A percentile compares a stretch with the other conserved stretches of the same genome.
Conservation (phyloP, 2,888 invertebrate genomes). For the Ophion ventricosus region DNA sequence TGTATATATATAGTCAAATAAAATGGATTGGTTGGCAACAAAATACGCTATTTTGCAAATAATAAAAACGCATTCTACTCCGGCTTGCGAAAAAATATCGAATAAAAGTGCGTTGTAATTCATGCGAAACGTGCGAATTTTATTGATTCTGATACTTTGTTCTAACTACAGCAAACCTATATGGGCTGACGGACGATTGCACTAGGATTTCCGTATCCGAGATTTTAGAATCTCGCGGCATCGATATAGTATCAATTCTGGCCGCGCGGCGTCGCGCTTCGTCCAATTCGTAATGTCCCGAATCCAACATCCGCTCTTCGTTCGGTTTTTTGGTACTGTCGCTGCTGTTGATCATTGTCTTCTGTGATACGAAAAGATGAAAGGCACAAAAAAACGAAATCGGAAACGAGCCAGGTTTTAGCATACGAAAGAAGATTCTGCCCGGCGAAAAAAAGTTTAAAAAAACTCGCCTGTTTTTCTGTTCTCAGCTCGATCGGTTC, state of each 20-base stretch:
- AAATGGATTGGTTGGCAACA: too few relatives aligned
- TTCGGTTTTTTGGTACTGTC: constrained; percentile 73
- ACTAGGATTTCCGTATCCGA: constrained; percentile 67
- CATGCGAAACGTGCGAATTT: constrained; percentile 51
- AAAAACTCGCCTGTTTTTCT: constrained; percentile 69
- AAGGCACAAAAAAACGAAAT: background rate
- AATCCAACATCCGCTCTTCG: constrained; percentile 80
- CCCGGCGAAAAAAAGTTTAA: background rate
- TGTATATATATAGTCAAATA: too few relatives aligned
- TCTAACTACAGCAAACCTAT: constrained; percentile 75
- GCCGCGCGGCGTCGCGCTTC: constrained; percentile 80
- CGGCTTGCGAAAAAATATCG: background rate
- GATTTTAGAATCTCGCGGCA: constrained; percentile 69
- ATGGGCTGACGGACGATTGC: constrained; percentile 72
- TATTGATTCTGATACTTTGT: constrained; percentile 74
- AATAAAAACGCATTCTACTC: background rate
- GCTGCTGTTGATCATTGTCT: constrained; percentile 70
- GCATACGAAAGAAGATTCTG: background rate
- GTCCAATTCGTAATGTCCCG: constrained; percentile 80
- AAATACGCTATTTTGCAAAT: background rate
- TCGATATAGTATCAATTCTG: constrained; percentile 75
- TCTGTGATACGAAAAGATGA: constrained; percentile 58
- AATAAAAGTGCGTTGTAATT: constrained; percentile 16
- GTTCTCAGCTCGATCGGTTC: constrained; percentile 77
- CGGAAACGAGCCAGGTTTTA: background rate